Conservation (phyloP, 1,140 invertebrate genomes). For the Macrobrachium nipponense region DNA sequence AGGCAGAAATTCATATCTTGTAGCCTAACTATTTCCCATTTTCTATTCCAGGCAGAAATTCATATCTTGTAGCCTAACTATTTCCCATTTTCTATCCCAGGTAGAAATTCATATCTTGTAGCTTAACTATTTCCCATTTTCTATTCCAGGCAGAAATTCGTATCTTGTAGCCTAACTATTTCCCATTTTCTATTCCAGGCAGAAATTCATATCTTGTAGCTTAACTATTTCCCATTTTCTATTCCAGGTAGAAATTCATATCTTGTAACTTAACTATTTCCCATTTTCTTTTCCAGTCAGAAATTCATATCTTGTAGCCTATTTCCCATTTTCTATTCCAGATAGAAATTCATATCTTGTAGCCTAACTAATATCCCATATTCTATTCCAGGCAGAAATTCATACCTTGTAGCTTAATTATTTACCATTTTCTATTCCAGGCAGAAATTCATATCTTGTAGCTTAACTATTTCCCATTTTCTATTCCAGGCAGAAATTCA, state of each 20-base stretch:
- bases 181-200: conserved; percentile 13
- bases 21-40: neutral
- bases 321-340: neutral
- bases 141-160: conserved; percentile 77
- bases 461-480: neutral
- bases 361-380: neutral
- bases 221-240: neutral
- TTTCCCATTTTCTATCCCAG: conserved; percentile 2
- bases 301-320: conserved; percentile 80
- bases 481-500: conserved; percentile 73
- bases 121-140: neutral
- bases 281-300: conserved; percentile 67
- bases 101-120: no score
- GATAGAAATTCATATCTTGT: conserved; percentile 84
- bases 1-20: conserved; percentile 83
- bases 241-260: conserved; percentile 77
- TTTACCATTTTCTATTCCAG: conserved; percentile 1
- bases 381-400: conserved; percentile 75
- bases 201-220: no score
- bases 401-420: no score
- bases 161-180: no score
- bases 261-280: neutral
- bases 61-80: no score
- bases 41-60: conserved; percentile 75
- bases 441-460: no score